Base-by-base conservation (phyloP, 2,888 invertebrate species). In the Pantelozetes paolii region DNA sequence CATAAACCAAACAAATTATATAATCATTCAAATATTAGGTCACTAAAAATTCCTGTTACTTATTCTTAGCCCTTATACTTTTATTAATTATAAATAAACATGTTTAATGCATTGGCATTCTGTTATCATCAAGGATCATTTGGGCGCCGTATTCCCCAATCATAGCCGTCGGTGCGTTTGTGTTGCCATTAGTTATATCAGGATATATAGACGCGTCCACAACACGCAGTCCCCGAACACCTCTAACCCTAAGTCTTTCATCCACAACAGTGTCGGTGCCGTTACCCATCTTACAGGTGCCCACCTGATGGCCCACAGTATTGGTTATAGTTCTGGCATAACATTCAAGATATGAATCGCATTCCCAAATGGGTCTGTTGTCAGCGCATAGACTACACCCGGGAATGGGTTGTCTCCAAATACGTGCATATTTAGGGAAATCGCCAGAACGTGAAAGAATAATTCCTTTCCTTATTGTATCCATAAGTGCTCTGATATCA, bases 361-460 rank as follows among this genome's bases (percentile, higher is more conserved):
- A 71, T 9, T 71, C 28, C 71, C 71, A 71, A 20, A 71, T 71
- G 15, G 57, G 71, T 36, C n/a, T n/a, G n/a, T 36, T 36, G 64
- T 36, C 59, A 1, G 72, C 6, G 26, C 72, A 72, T 28, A 72
- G 72, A 20, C 15, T n/a, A 64, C 92, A 92, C 75, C 89, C 91
- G 0, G 92, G 92, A 78, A 92, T 83, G 1, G 90, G 89, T 72
- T 88, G 87, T 77, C 86, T 86, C 81, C 92, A 90, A 0, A 92
- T 9, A 36, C 59, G 72, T 9, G 28, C 42, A 18, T 45, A 48
- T 59, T 48, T 59, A 18, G 20, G 1, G 36, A 72, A 72, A 11
- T 32, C 30, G 13, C 30, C 30, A 20, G 42, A 23, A 59, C 8
- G n/a, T 2, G 72, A 20, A 9, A 64, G 20, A 11, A 40, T 20